phyloP scores from a whole-genome alignment of 2,888 invertebrate species.

The Mayetiola destructor region DNA sequence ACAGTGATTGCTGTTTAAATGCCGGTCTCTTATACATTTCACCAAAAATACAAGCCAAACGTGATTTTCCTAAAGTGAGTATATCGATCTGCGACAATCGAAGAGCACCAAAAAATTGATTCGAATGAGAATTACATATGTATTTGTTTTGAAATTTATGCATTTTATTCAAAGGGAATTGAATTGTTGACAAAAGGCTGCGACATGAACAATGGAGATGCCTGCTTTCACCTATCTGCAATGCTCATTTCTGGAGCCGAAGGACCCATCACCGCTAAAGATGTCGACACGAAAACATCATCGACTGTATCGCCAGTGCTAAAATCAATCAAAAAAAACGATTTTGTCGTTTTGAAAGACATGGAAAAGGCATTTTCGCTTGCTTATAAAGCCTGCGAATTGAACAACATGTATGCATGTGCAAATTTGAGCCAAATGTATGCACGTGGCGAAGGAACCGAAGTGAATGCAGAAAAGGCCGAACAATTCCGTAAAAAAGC shows the following conservation, averaged over 20 bases:
- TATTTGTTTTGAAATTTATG: slow-evolving; percentile 22
- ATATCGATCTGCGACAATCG: no score
- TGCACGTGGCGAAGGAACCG: slow-evolving; percentile 66
- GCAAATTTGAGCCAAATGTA: slow-evolving; percentile 83
- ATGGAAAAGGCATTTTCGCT: slow-evolving; percentile 64
- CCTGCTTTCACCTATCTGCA: slow-evolving; percentile 68
- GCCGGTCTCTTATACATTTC: slow-evolving; percentile 55
- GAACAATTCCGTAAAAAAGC: slow-evolving; percentile 59
- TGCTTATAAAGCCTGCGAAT: slow-evolving; percentile 65
- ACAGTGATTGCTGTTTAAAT: slow-evolving; percentile 57
- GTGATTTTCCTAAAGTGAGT: slow-evolving; percentile 45
- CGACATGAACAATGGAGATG: slow-evolving; percentile 45
- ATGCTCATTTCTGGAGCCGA: slow-evolving; percentile 59
- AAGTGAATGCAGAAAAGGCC: slow-evolving; percentile 53
- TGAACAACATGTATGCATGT: slow-evolving; percentile 76
- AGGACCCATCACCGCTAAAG: slow-evolving; percentile 13
- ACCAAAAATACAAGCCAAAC: slow-evolving; percentile 38
- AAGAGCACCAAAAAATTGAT: no score
- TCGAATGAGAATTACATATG: neutral
- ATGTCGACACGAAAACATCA: neutral
- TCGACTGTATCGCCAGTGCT: slow-evolving; percentile 15
- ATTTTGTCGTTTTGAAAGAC: slow-evolving; percentile 47
- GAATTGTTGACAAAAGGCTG: slow-evolving; percentile 46
- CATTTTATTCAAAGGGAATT: no score
- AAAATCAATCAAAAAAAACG: slow-evolving; percentile 29